Evolutionary conservation across 2,797 vertebrate genomes (phyloP), one percentile per base, ranked within the genome.

Genomic region (Yasuhikotakia modesta): DNA sequence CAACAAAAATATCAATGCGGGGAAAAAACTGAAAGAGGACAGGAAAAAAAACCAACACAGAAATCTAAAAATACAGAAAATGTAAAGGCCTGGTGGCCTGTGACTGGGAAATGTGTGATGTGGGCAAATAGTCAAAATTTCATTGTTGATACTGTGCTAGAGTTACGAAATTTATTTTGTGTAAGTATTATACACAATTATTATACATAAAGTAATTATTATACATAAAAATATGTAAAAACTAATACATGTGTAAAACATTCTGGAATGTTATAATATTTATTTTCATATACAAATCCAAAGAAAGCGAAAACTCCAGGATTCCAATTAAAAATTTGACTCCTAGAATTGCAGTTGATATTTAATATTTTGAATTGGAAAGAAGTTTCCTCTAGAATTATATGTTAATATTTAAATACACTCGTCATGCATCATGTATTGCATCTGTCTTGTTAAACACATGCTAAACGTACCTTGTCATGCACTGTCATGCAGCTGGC

Each of bases 401-500:
- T 43, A 10, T 43, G 2, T 43, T 6, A 65, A 53, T 21, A 63
- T 63, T 3, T 19, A 43, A 71, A 60, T 11, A 48, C 17, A 48
- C 45, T 10, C 21, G 55, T 43, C 10, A 7, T 24, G 12, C 32
- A n/a, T 27, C 3, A 10, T 27, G 11, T 66, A 46, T 17, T 19
- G 10, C 43, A 16, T 12, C 10, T 30, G 11, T 12, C 17, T n/a
- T 55, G 8, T 14, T n/a, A 21, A 74, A 57, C 24, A 55, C 11
- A 32, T 39, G 27, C 21, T 32, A n/a, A 53, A 50, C 5, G 75
- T 92, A 99, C 98, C 96, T 99, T 99, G 89, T 99, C 97, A 70
- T 99, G 97, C 43, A 99, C 96, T 0, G 95, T 98, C 96, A 99
- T 97, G 84, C 97, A 99, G 91, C 98, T 99, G 85, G 97, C 96